Conservation (phyloP, 1,140 invertebrate genomes). For the Hycleus cichorii region DNA sequence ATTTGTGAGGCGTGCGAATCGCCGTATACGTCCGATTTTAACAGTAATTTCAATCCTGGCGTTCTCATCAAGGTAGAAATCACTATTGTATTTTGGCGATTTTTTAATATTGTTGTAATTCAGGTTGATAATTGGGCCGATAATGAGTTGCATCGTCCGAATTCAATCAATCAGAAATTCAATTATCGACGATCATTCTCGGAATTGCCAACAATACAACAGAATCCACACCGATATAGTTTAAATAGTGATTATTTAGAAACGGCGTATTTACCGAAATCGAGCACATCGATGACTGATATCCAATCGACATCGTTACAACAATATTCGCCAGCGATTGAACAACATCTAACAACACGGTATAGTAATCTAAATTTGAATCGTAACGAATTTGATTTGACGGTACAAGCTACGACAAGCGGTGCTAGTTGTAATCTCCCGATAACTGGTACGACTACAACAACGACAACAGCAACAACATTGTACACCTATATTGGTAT, state of each 20-base stretch:
- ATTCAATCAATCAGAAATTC: conserved; percentile 46
- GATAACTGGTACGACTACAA: not conserved
- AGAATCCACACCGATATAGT: conserved; percentile 44
- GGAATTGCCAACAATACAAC: conserved; percentile 45
- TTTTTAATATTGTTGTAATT: not conserved
- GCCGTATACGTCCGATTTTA: conserved; percentile 45
- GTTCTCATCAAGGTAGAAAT: conserved; percentile 38
- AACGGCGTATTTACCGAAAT: conserved; percentile 31
- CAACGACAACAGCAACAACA: conserved; percentile 20
- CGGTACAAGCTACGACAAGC: not conserved
- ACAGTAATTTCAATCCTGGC: conserved; percentile 37
- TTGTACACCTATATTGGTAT: conserved; percentile 56
- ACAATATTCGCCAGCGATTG: not conserved
- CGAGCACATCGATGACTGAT: conserved; percentile 39
- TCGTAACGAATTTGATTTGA: conserved; percentile 34
- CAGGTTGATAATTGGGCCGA: conserved; percentile 44
- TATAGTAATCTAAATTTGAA: conserved; percentile 25
- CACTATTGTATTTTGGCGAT: not conserved
- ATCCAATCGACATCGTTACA: conserved; percentile 29
- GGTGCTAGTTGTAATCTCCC: conserved; percentile 2
- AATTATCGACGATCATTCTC: conserved; percentile 59
- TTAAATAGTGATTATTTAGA: conserved; percentile 39
- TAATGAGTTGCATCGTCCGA: conserved; percentile 42
- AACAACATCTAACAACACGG: conserved; percentile 15
- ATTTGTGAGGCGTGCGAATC: conserved; percentile 58